Conservation (phyloP, 2,797 vertebrate species). For the Fistularia commersonii region DNA sequence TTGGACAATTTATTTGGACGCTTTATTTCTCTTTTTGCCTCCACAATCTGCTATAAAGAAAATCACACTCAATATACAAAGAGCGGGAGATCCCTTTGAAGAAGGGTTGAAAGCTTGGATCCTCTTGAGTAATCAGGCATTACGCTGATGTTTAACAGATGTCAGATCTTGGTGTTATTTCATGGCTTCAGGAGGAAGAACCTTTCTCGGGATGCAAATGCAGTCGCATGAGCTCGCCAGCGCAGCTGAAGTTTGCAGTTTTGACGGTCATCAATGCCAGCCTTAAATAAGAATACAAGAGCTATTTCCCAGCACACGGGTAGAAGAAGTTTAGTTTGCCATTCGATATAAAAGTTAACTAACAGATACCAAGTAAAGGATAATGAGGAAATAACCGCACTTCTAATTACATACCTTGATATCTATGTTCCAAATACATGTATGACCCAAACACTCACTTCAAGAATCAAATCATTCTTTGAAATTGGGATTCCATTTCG, state of each 20-base stretch:
- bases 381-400: too few species aligned
- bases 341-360: too few species aligned
- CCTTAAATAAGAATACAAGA: slow-evolving; percentile 4
- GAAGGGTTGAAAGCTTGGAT: slow-evolving; percentile 2
- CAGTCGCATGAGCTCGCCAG: not conserved
- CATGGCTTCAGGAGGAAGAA: not conserved
- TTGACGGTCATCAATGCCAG: not conserved
- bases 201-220: not conserved
- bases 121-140: slow-evolving; percentile 12
- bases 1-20: too few species aligned
- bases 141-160: slow-evolving; percentile 27
- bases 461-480: too few species aligned
- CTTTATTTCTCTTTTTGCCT: not conserved
- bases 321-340: too few species aligned
- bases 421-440: too few species aligned
- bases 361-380: too few species aligned
- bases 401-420: too few species aligned
- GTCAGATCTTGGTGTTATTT: slow-evolving; percentile 13
- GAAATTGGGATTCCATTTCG: too few species aligned
- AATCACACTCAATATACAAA: slow-evolving; percentile 11
- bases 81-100: slow-evolving; percentile 6
- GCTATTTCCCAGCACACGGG: not conserved
- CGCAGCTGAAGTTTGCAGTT: not conserved
- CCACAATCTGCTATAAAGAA: slow-evolving; percentile 1
- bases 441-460: too few species aligned